Percentiles rank a stretch among this genome's conserved stretches.
These are phyloP conservation scores for Aporophyla lueneburgensis DNA, from an alignment of 2,888 invertebrate species.

Conservation along the genomic window DNA sequence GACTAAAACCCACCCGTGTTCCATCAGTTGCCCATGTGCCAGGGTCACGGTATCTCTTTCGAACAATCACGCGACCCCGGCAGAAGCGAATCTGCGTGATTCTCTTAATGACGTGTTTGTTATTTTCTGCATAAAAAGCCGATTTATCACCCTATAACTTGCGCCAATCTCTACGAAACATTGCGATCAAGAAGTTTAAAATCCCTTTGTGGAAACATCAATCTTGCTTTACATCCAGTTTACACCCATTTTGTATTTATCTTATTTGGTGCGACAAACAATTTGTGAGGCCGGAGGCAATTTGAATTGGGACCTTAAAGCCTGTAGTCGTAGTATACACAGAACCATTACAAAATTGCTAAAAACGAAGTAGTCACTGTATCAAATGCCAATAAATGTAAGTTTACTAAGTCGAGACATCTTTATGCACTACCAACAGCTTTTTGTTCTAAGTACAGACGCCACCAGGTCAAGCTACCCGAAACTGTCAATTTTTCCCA, in stretches of 20 bases:
- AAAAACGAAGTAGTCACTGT: not conserved
- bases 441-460: too few species aligned
- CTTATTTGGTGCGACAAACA: slow-evolving; percentile 74
- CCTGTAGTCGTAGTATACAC: not conserved
- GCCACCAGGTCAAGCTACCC: too few species aligned
- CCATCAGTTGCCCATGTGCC: too few species aligned
- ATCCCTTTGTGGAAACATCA: slow-evolving; percentile 86
- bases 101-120: not conserved
- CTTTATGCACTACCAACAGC: too few species aligned
- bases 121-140: slow-evolving; percentile 10
- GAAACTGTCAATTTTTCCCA: too few species aligned
- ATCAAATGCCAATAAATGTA: not conserved
- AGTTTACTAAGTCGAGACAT: too few species aligned
- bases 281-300: slow-evolving; percentile 70
- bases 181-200: slow-evolving; percentile 86
- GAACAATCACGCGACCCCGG: too few species aligned
- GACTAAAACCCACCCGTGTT: too few species aligned
- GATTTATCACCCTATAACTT: slow-evolving; percentile 63
- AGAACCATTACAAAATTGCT: not conserved
- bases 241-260: slow-evolving; percentile 76
- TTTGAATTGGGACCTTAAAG: slow-evolving; percentile 34
- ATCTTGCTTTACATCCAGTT: slow-evolving; percentile 81
- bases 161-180: slow-evolving; percentile 68
- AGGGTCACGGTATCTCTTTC: too few species aligned
- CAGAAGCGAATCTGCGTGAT: not conserved